Conservation (phyloP, 1,140 invertebrate genomes). For the Drosophila takahashii region DNA sequence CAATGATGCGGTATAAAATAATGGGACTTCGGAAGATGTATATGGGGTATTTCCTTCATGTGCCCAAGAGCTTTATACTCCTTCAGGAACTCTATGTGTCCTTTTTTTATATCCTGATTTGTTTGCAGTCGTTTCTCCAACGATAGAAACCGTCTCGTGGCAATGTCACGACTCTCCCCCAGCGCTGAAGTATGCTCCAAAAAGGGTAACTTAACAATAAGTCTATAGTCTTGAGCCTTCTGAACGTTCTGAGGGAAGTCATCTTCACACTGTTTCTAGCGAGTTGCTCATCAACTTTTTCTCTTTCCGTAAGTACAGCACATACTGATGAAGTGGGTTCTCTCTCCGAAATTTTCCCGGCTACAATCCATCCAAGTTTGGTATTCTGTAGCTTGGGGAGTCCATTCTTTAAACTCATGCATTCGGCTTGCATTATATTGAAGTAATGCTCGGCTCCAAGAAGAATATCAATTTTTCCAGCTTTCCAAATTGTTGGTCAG, state of each 20-base stretch:
- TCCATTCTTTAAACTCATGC: background rate
- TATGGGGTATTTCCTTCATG: slow-evolving; percentile 49
- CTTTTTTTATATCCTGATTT: background rate
- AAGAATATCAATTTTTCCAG: slow-evolving; percentile 8
- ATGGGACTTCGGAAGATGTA: no score
- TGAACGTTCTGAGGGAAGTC: background rate
- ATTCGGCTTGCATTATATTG: slow-evolving; percentile 6
- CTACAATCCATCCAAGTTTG: no score
- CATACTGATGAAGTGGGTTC: no score
- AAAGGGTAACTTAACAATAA: background rate
- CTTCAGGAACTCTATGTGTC: slow-evolving; percentile 64
- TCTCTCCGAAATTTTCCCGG: no score
- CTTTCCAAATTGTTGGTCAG: background rate
- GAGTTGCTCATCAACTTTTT: no score
- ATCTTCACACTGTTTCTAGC: background rate
- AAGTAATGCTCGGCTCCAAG: slow-evolving; percentile 3
- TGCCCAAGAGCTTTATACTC: slow-evolving; percentile 69
- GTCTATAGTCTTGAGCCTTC: background rate
- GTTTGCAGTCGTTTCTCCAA: slow-evolving; percentile 4
- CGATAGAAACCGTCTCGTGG: background rate
- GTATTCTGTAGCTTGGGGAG: background rate
- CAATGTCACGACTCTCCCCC: background rate
- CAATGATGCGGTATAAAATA: no score
- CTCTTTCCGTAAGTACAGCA: no score
- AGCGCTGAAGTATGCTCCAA: background rate